Percentiles rank a stretch among this genome's conserved stretches.
phyloP scores from a whole-genome alignment of 1,140 invertebrate species.

The Planococcus citri region DNA sequence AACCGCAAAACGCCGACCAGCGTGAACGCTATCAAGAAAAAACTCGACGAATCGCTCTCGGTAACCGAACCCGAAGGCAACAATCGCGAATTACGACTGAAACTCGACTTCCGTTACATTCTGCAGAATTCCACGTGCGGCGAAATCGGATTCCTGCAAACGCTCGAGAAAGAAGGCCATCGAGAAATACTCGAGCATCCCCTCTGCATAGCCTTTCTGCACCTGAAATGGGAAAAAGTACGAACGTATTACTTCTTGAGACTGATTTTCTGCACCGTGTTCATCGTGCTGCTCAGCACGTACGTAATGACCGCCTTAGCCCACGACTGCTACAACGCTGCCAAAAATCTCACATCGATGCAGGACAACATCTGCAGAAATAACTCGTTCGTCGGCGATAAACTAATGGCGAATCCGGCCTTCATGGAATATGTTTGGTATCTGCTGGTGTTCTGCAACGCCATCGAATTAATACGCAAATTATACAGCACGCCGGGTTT shows the following conservation, averaged over 20 bases:
- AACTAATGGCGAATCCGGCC: slow-evolving; percentile 53
- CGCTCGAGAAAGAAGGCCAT: slow-evolving; percentile 68
- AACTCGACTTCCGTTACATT: slow-evolving; percentile 63
- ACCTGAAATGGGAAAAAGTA: slow-evolving; percentile 79
- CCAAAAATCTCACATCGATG: slow-evolving; percentile 28
- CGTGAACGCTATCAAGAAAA: slow-evolving; percentile 57
- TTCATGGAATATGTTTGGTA: slow-evolving; percentile 67
- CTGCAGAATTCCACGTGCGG: slow-evolving; percentile 62
- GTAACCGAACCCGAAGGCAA: slow-evolving; percentile 62
- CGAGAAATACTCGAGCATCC: slow-evolving; percentile 71
- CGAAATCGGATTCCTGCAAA: slow-evolving; percentile 67
- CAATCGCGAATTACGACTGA: slow-evolving; percentile 63
- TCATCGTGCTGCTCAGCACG: slow-evolving; percentile 59
- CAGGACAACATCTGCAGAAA: slow-evolving; percentile 47
- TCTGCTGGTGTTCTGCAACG: slow-evolving; percentile 54
- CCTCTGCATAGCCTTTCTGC: slow-evolving; percentile 65
- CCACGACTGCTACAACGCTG: slow-evolving; percentile 64
- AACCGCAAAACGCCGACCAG: slow-evolving; percentile 68
- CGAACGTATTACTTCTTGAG: slow-evolving; percentile 72
- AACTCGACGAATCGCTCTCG: slow-evolving; percentile 61
- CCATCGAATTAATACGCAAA: slow-evolving; percentile 61
- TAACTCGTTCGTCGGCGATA: slow-evolving; percentile 55
- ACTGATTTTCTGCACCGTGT: slow-evolving; percentile 63
- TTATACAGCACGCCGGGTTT: slow-evolving; percentile 62
- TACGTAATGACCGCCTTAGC: slow-evolving; percentile 63